Conservation (phyloP, 2,888 invertebrate species). For the Hypolimnas misippus region DNA sequence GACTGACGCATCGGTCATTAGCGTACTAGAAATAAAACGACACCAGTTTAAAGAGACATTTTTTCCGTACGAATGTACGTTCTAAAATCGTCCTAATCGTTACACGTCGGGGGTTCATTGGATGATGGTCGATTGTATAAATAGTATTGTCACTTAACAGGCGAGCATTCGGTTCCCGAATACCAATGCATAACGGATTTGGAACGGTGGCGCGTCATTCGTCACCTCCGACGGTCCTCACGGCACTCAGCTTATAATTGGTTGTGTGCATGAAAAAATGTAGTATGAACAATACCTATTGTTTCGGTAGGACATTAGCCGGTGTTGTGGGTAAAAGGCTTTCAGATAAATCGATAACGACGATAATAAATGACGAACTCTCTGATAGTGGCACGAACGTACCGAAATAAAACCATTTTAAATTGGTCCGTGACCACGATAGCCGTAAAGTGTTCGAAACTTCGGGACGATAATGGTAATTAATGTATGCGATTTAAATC, state of each 20-base stretch:
- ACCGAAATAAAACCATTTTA: too few species aligned
- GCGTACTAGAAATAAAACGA: conserved; percentile 48
- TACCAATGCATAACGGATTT: conserved; percentile 72
- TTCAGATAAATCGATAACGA: neutral
- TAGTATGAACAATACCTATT: conserved; percentile 2
- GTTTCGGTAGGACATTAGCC: neutral
- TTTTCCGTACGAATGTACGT: conserved; percentile 21
- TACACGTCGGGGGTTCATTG: conserved; percentile 47
- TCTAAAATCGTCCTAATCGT: too few species aligned
- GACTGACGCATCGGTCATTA: conserved; percentile 50
- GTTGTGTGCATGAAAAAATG: conserved; percentile 25
- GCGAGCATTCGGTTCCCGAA: conserved; percentile 70
- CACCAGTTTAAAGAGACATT: conserved; percentile 41
- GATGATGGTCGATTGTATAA: conserved; percentile 62
- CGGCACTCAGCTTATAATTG: conserved; percentile 37
- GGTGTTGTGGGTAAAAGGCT: neutral
- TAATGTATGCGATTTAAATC: too few species aligned
- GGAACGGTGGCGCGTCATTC: conserved; percentile 71
- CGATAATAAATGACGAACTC: neutral
- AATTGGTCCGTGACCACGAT: too few species aligned
- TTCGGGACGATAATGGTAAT: too few species aligned
- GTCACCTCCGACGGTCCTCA: conserved; percentile 49
- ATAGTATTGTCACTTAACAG: conserved; percentile 76
- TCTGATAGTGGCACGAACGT: too few species aligned
- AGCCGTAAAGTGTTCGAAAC: too few species aligned